These are phyloP conservation scores for Amblyopsis rosae DNA, from an alignment of 2,113 vertebrate species.

Conservation along the genomic window DNA sequence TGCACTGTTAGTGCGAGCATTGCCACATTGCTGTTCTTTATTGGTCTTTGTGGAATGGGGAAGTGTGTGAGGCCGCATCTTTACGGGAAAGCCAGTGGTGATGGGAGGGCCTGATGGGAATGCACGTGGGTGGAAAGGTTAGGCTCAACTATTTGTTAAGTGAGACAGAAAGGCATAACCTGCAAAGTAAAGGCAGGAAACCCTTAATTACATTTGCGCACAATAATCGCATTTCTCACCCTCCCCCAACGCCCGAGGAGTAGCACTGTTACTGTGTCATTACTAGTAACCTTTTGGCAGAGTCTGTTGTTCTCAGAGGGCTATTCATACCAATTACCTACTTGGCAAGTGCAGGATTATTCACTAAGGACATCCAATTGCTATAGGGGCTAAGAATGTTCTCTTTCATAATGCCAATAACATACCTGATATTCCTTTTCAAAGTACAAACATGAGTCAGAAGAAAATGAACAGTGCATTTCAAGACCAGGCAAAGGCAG, in stretches of 20 bases:
- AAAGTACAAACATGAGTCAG: neutral
- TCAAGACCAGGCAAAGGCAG: neutral
- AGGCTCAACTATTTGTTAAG: conserved; percentile 66
- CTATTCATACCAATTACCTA: conserved; percentile 4
- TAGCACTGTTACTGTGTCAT: conserved; percentile 21
- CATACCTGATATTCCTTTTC: conserved; percentile 8
- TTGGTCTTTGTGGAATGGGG: conserved; percentile 72
- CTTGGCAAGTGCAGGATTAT: conserved; percentile 29
- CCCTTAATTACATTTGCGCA: conserved; percentile 46
- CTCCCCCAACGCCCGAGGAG: conserved; percentile 10
- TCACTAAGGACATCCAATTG: conserved; percentile 33
- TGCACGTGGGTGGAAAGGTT: conserved; percentile 48
- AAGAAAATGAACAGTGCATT: neutral
- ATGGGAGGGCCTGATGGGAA: conserved; percentile 63
- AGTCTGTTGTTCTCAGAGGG: conserved; percentile 31
- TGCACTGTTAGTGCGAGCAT: conserved; percentile 47
- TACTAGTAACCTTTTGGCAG: conserved; percentile 44
- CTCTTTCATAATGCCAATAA: conserved; percentile 31
- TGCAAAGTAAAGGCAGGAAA: conserved; percentile 7
- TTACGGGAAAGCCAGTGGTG: conserved; percentile 66
- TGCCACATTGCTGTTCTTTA: conserved; percentile 67
- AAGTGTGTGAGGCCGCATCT: conserved; percentile 65
- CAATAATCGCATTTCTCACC: conserved; percentile 34
- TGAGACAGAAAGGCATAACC: conserved; percentile 43
- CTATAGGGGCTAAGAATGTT: conserved; percentile 40